Conservation (phyloP, 2,797 vertebrate species). For the Halcyon badia region DNA sequence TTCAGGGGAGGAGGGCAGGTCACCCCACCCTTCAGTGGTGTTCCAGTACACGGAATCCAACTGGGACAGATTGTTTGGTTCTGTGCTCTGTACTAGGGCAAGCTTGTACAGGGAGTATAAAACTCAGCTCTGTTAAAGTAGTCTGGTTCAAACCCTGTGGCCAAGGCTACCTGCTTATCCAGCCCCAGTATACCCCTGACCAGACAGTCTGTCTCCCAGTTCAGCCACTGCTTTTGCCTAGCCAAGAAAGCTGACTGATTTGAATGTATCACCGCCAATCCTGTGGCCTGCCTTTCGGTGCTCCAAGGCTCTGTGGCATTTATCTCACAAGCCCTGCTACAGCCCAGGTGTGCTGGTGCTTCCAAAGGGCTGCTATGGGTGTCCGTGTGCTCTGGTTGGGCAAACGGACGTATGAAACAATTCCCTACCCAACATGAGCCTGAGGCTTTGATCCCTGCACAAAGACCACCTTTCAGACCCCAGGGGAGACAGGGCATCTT, state of each 20-base stretch:
- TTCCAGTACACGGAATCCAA: rapidly evolving
- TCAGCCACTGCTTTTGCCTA: not conserved
- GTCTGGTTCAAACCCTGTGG: not conserved
- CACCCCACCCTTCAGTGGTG: not conserved
- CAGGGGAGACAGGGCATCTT: not conserved
- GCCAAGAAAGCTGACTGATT: not conserved
- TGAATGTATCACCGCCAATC: not conserved
- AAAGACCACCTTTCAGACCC: not conserved
- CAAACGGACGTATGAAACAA: not conserved
- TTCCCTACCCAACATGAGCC: not conserved
- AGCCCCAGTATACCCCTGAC: not conserved
- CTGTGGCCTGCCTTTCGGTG: not conserved
- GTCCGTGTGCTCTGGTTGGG: not conserved
- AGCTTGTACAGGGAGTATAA: not conserved
- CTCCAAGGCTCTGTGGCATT: not conserved
- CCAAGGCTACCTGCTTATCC: not conserved
- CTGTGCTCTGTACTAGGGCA: not conserved
- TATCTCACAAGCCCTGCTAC: not conserved
- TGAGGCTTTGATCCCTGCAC: not conserved
- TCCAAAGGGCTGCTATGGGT: not conserved
- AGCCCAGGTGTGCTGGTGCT: not conserved
- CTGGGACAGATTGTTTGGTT: not conserved
- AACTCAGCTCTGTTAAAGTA: not conserved
- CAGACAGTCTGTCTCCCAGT: not conserved
- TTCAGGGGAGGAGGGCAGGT: not conserved